Percentiles rank a stretch among this genome's conserved stretches.
These are phyloP conservation scores for Taxidea taxus DNA, from an alignment of 2,113 vertebrate species.

Conservation along the genomic window DNA sequence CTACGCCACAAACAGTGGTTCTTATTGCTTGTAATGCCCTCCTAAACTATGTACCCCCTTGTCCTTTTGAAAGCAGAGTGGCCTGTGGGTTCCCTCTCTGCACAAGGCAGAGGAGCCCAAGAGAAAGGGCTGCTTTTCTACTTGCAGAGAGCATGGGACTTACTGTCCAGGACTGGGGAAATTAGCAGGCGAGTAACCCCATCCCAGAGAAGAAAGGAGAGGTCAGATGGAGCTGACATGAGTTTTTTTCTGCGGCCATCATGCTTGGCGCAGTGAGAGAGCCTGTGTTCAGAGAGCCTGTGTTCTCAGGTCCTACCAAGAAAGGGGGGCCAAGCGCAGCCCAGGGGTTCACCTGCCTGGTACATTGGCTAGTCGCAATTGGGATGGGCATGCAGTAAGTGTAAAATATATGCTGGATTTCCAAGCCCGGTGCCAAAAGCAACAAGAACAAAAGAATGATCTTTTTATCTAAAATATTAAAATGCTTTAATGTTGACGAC, in stretches of 20 bases:
- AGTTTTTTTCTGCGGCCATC: not conserved
- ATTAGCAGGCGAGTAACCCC: not conserved
- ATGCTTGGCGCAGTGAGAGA: not conserved
- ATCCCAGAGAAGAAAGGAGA: not conserved
- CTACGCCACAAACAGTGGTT: not conserved
- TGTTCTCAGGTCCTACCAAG: not conserved
- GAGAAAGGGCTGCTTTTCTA: not conserved
- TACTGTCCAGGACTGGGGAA: not conserved
- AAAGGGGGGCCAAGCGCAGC: not conserved
- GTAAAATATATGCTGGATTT: not conserved
- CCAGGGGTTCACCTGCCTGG: not conserved
- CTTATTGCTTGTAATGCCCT: conserved; percentile 47
- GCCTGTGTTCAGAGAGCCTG: not conserved
- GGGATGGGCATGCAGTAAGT: not conserved
- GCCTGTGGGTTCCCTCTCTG: not conserved
- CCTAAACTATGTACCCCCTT: not conserved
- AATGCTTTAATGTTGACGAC: not conserved
- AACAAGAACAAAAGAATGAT: not conserved
- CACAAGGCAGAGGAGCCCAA: not conserved
- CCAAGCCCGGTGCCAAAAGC: not conserved
- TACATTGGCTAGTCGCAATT: not conserved
- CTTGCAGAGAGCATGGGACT: not conserved
- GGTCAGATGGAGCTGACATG: not conserved
- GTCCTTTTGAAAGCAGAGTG: not conserved
- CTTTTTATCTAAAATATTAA: not conserved